phyloP scores from a whole-genome alignment of 1,140 invertebrate species.

The Sitophilus oryzae region DNA sequence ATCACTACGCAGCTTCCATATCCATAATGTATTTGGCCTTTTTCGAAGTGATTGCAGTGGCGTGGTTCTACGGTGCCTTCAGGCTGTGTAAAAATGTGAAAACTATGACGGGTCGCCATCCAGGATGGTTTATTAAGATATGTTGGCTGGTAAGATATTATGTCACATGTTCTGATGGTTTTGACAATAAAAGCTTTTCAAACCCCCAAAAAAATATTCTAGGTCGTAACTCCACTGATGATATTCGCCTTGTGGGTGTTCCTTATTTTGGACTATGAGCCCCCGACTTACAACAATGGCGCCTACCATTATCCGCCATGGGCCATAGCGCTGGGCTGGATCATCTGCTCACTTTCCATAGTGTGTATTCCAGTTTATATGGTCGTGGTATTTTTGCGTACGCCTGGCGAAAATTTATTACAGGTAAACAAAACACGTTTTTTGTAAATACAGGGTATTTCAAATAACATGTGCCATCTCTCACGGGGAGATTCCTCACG shows the following conservation, averaged over 20 bases:
- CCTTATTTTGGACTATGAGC: conserved; percentile 78
- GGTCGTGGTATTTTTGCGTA: conserved; percentile 61
- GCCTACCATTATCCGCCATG: conserved; percentile 74
- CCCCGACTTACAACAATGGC: conserved; percentile 71
- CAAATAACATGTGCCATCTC: too few species aligned
- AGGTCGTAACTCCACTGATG: conserved; percentile 62
- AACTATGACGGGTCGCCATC: conserved; percentile 78
- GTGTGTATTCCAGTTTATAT: conserved; percentile 82
- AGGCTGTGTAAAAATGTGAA: conserved; percentile 73
- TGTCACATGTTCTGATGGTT: neutral
- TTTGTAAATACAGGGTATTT: too few species aligned
- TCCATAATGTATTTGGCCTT: conserved; percentile 89
- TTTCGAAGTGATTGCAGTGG: conserved; percentile 84
- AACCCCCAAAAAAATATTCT: neutral
- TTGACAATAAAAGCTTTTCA: neutral
- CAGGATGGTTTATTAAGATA: conserved; percentile 73
- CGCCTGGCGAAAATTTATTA: conserved; percentile 62
- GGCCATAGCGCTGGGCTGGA: conserved; percentile 84
- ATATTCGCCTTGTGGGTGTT: conserved; percentile 83
- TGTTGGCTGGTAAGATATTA: conserved; percentile 65
- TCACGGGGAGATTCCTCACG: too few species aligned
- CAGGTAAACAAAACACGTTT: too few species aligned
- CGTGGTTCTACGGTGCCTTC: conserved; percentile 86
- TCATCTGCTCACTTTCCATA: conserved; percentile 72
- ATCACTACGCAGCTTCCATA: conserved; percentile 86